Base-by-base conservation (phyloP, 2,888 invertebrate genomes). In the Terebella lapidaria region DNA sequence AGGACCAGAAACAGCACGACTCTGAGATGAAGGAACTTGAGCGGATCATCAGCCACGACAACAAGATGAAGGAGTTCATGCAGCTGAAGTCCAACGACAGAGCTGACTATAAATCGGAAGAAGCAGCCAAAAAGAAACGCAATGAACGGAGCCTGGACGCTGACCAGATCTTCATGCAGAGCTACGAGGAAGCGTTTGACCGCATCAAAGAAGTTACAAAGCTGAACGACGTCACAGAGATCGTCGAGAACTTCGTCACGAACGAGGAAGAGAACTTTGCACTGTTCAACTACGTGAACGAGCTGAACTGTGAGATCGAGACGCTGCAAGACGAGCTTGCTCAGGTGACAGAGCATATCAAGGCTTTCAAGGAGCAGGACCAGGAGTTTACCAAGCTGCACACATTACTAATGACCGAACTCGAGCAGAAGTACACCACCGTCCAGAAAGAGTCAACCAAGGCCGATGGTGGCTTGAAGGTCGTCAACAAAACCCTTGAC, bases 201-300 rank as follows among this genome's bases (percentile, higher is more conserved):
- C 84, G 87, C 72, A 87, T 93, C 61, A 86, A 87, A 81, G 86
- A 72, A 57, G 69, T 72, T 22, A 74, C 74, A 0, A 71, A 71
- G 4, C 74, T 79, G 57, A 58, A 72, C 2, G 75, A 78, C 56
- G 68, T 79, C 22, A 72, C 74, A 3, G 71, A 69, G 35, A 76
- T 92, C 51, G 87, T 88, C 5, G 85, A 85, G 2, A 86, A 89
- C 75, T 93, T 90, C 79, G 84, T 87, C 18, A 86, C 88, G 26
- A 87, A 89, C 65, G 93, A 93, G 73, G 90, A 91, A 68, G 90
- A 92, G 77, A 94, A 93, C 81, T 93, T 92, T 75, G 91, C 92
- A 0, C 84, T 91, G 0, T 94, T 93, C 76, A 91, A 88, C 79
- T 92, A 91, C 74, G 89, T 93, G 49, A 92, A 91, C 74, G 91